Base-by-base conservation (phyloP, 2,888 invertebrate genomes). In the Zygaena filipendulae region DNA sequence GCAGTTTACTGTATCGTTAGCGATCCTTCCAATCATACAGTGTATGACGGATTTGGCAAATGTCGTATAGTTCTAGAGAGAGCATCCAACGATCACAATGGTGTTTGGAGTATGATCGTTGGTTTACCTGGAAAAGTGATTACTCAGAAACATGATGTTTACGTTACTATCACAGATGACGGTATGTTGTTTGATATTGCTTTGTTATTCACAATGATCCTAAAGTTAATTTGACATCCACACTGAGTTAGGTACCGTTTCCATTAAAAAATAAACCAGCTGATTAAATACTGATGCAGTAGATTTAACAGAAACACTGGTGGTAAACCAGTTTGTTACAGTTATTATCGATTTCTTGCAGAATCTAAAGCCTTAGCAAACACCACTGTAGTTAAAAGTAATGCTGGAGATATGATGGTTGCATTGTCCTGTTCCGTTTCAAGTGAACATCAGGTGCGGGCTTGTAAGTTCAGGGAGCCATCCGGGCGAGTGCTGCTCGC, bases 381-480 rank as follows among this genome's bases (percentile, higher is more conserved):
- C 0, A 61, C 68, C 0, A 16, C 21, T 2, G 61, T 74, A 2
- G 30, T 25, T 0, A 39, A 31, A 2, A n/a, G n/a, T n/a, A n/a
- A n/a, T n/a, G n/a, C n/a, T n/a, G 28, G 47, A 4, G 47, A 46
- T 8, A 53, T 60, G 0, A 36, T 43, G 0, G 48, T 71, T 0
- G 33, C 47, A 1, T 34, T 75, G n/a, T 37, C 56, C 0, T 79
- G 77, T 37, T 45, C 52, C 2, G 45, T 75, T 5, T 36, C 48
- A 3, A 45, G 39, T 3, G 27, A 43, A 2, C 35, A 53, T 3
- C 29, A 43, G 2, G 35, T 70, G 2, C 40, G 36, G 2, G 42
- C 56, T 2, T 77, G 77, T 49, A 59, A 62, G 43, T 77, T 75
- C 59, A 53, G 66, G 0, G 50, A 59, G 16, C 67, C 74, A 0